Conservation (phyloP, 2,888 invertebrate species). For the Pristionchus fissidentatus region DNA sequence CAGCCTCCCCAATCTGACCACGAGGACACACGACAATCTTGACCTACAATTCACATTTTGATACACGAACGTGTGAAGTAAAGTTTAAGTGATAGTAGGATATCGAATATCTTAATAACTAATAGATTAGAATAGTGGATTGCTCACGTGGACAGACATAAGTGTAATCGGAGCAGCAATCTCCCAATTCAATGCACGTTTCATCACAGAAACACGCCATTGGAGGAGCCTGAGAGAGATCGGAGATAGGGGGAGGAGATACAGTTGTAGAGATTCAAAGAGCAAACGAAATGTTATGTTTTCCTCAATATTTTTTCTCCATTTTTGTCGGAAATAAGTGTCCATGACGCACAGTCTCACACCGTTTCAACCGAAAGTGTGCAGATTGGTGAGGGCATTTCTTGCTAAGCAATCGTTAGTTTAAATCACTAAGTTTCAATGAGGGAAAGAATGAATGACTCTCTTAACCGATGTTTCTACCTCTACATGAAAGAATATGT, state of each 20-base stretch:
- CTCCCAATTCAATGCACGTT: slow-evolving; percentile 65
- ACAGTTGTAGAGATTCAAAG: neutral
- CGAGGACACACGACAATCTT: slow-evolving; percentile 64
- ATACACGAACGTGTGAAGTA: neutral
- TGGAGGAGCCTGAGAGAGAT: slow-evolving; percentile 51
- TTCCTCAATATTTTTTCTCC: slow-evolving; percentile 50
- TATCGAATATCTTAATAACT: neutral
- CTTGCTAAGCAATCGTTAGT: too few relatives aligned
- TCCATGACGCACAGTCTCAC: too few relatives aligned
- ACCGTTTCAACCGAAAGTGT: too few relatives aligned
- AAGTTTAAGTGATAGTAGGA: neutral
- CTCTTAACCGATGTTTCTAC: too few relatives aligned
- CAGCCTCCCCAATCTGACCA: slow-evolving; percentile 68
- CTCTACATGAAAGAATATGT: too few relatives aligned
- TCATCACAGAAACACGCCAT: slow-evolving; percentile 72
- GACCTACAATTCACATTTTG: slow-evolving; percentile 58
- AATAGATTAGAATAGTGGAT: neutral
- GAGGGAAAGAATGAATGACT: too few relatives aligned
- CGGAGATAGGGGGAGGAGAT: neutral
- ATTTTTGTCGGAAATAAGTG: too few relatives aligned
- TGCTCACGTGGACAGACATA: slow-evolving; percentile 69
- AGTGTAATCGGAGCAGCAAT: slow-evolving; percentile 72
- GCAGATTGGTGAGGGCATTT: too few relatives aligned
- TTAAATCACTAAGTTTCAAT: too few relatives aligned
- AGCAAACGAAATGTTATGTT: too few relatives aligned